Conservation (phyloP, 2,113 vertebrate species). For the Hemicordylus capensis region DNA sequence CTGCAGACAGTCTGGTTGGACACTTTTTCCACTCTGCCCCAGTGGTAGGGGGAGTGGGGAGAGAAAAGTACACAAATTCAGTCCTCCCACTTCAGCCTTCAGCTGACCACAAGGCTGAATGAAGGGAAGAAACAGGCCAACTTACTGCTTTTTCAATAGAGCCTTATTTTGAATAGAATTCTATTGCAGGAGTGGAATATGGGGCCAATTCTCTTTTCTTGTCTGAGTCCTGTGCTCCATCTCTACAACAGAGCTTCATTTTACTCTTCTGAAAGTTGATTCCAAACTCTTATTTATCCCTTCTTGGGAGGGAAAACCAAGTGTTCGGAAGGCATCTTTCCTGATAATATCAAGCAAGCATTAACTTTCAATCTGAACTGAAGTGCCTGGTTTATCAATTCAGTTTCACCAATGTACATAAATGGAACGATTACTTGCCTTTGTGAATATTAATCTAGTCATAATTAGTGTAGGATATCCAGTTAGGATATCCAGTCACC, state of each 20-base stretch:
- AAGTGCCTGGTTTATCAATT: background rate
- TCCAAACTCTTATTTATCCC: too few relatives aligned
- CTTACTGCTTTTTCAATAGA: background rate
- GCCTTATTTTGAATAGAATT: background rate
- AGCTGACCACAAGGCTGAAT: background rate
- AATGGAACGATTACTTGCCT: too few relatives aligned
- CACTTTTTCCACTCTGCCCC: too few relatives aligned
- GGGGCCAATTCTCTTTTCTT: background rate
- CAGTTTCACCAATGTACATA: background rate
- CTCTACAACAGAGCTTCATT: background rate
- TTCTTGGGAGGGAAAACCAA: background rate
- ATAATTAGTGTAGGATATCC: background rate
- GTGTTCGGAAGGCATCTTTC: too few relatives aligned
- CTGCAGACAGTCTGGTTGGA: background rate
- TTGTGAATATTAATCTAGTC: background rate
- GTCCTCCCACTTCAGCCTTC: background rate
- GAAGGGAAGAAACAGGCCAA: background rate
- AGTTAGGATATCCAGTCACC: background rate
- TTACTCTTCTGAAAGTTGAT: background rate
- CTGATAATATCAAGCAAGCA: background rate
- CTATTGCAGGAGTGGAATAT: background rate
- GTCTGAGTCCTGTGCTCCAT: background rate
- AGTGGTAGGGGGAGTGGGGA: too few relatives aligned
- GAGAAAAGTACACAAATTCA: background rate
- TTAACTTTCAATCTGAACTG: background rate